Conservation (phyloP, 92 coral and sea anemone genomes). For the Epizoanthus illoricatus region DNA sequence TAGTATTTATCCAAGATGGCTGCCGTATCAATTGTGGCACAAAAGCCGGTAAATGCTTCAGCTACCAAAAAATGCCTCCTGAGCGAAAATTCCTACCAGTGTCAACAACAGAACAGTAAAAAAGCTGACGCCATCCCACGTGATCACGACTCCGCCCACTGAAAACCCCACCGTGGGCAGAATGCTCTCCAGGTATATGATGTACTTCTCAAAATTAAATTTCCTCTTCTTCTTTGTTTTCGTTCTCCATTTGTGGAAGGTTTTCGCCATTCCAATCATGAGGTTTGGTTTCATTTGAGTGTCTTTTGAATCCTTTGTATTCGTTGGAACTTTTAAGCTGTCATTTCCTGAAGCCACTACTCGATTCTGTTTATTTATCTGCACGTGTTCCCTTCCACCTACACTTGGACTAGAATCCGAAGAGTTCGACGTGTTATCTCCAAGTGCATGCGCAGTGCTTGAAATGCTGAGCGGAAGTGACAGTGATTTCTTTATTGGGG, state of each 20-base stretch:
- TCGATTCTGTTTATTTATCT: background rate
- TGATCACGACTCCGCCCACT: conserved; percentile 87
- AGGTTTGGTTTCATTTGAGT: conserved; percentile 49
- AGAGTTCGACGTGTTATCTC: background rate
- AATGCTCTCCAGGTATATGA: conserved; percentile 82
- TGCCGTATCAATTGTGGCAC: too few relatives aligned
- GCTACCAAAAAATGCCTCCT: conserved; percentile 90
- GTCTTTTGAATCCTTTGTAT: conserved; percentile 10
- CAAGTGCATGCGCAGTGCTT: background rate
- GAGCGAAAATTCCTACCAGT: conserved; percentile 90
- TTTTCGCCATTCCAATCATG: conserved; percentile 84
- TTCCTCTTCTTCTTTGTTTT: conserved; percentile 82
- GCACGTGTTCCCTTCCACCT: background rate
- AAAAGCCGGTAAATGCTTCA: conserved; percentile 3
- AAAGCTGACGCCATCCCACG: conserved; percentile 87
- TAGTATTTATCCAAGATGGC: too few relatives aligned
- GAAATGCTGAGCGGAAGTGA: conserved; percentile 20
- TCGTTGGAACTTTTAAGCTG: conserved; percentile 10
- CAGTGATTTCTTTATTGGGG: conserved; percentile 34
- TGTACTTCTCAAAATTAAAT: conserved; percentile 89
- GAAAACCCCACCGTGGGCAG: conserved; percentile 91
- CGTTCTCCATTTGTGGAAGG: conserved; percentile 88
- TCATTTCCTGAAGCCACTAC: conserved; percentile 33
- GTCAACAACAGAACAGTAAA: conserved; percentile 76
- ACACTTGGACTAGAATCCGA: background rate